Base-by-base conservation (phyloP, 2,888 invertebrate genomes). In the Hypena proboscidalis region DNA sequence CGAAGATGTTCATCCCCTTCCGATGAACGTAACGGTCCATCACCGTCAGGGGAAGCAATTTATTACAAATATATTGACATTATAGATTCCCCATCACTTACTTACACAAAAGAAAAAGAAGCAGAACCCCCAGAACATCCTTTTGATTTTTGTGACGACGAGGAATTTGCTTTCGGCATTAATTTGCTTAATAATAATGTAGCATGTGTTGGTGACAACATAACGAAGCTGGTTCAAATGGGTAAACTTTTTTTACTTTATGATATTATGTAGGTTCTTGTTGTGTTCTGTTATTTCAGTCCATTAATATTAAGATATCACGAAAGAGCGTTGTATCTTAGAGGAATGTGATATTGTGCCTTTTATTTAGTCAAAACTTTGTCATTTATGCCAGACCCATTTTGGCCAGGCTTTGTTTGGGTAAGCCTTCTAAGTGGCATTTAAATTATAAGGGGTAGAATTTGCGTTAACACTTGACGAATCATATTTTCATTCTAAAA, bases 141-240 rank as follows among this genome's bases (percentile, higher is more conserved):
- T 1, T 90, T 86, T 66, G 87, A 89, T 63, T 88, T 85, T 52
- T 85, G 76, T 53, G 89, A 90, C 32, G 87, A 88, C 37, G 89
- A 89, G 66, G 89, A 90, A 55, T 87, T 77, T 63, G 87, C 85
- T 13, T 90, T 89, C 72, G 87, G 87, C 4, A 83, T 86, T 4
- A 88, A 88, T 71, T 69, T 90, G 26, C 46, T 88, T 3, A 87
- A 87, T 40, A 87, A 88, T 32, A 90, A 90, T 64, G 83, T 90
- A n/a, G 86, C 87, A 1, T 89, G 89, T 64, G 88, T 87, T 15
- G 87, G 86, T 1, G 80, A 84, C 41, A 88, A 90, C 46, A 83
- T 85, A 6, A 83, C 86, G 6, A 87, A 80, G 61, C 76, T 87
- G 6, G 81, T 89, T 49, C 88, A 88, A 74, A 83, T 88, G 86